Evolutionary conservation across 2,888 invertebrate species (phyloP).

Genomic region (Malacosoma neustria): DNA sequence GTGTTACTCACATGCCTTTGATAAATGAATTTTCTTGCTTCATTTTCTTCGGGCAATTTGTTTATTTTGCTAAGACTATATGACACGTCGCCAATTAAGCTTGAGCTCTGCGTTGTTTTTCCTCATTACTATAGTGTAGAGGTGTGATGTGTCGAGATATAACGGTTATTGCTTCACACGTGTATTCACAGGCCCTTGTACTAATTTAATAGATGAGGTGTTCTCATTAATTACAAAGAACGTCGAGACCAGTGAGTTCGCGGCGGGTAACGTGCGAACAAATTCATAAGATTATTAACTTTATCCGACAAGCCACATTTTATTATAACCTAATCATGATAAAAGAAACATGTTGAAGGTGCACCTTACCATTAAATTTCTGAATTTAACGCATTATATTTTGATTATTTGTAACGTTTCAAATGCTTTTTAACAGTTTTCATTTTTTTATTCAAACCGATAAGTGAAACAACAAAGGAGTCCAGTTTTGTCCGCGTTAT

Average conservation of each 20-base stretch:
- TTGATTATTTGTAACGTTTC: no score
- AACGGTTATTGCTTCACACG: slow-evolving; percentile 42
- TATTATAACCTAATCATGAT: slow-evolving; percentile 23
- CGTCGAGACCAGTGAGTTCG: slow-evolving; percentile 58
- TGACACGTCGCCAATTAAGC: slow-evolving; percentile 30
- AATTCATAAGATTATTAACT: slow-evolving; percentile 72
- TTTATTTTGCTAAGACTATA: slow-evolving; percentile 58
- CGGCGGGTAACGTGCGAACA: slow-evolving; percentile 55
- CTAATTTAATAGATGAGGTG: slow-evolving; percentile 75
- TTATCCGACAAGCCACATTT: slow-evolving; percentile 68
- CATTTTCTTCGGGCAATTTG: slow-evolving; percentile 67
- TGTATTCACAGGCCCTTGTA: slow-evolving; percentile 59
- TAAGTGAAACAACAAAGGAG: no score
- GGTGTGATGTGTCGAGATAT: slow-evolving; percentile 28
- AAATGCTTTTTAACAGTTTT: no score
- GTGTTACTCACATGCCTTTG: slow-evolving; percentile 34
- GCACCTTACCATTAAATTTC: no score
- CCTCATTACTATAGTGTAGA: slow-evolving; percentile 7
- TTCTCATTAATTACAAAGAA: slow-evolving; percentile 73
- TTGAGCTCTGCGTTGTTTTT: slow-evolving; percentile 21
- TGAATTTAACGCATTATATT: no score
- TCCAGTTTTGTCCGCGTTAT: no score
- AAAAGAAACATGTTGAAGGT: no score
- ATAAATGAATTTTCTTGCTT: slow-evolving; percentile 68
- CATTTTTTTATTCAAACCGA: no score